Evolutionary conservation across 2,113 vertebrate genomes (phyloP).

Genomic region (Edolisoma coerulescens): DNA sequence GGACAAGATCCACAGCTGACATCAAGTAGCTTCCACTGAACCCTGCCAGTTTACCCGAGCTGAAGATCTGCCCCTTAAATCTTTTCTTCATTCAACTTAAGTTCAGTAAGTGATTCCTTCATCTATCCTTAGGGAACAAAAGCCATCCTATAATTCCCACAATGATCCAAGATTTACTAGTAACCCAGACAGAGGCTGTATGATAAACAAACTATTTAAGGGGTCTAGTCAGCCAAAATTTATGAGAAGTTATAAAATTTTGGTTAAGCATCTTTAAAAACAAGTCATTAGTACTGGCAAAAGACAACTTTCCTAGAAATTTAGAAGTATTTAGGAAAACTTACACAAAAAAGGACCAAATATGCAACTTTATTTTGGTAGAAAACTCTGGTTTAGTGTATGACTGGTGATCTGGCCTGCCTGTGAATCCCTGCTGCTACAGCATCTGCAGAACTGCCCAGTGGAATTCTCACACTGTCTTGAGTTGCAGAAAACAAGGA

Average conservation of each 20-base stretch:
- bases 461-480: not conserved
- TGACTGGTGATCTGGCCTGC: not conserved
- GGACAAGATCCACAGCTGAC: slow-evolving; percentile 52
- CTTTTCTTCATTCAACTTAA: slow-evolving; percentile 63
- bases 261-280: slow-evolving; percentile 59
- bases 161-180: slow-evolving; percentile 47
- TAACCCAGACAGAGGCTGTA: slow-evolving; percentile 65
- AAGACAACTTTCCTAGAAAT: slow-evolving; percentile 70
- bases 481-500: not conserved
- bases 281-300: slow-evolving; percentile 58
- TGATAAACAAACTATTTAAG: slow-evolving; percentile 59
- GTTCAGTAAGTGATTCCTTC: slow-evolving; percentile 62
- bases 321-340: slow-evolving; percentile 76
- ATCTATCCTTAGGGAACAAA: slow-evolving; percentile 35
- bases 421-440: not conserved
- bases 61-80: slow-evolving; percentile 54
- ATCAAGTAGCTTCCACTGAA: slow-evolving; percentile 38
- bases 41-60: slow-evolving; percentile 18
- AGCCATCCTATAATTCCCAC: not conserved
- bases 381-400: slow-evolving; percentile 59
- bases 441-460: not conserved
- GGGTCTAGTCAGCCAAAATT: slow-evolving; percentile 58
- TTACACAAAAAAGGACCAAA: slow-evolving; percentile 72
- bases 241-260: slow-evolving; percentile 59
- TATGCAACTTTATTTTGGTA: slow-evolving; percentile 63